Evolutionary conservation across 2,113 vertebrate genomes (phyloP).

Genomic region (Peromyscus polionotus): DNA sequence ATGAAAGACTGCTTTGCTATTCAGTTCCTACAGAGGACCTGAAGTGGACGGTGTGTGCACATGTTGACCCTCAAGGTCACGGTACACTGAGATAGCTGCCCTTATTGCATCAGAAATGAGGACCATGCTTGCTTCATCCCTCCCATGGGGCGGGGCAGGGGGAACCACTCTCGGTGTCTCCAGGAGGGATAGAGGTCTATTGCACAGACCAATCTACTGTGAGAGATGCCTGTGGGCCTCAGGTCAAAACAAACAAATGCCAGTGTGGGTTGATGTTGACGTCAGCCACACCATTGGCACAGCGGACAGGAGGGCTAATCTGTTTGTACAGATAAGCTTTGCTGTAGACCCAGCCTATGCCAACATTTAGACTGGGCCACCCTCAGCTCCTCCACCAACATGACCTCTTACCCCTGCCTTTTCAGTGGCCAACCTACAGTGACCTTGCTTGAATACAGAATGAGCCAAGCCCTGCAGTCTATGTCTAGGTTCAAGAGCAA

Average conservation of each 20-base stretch:
- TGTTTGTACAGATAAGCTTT: constrained; percentile 74
- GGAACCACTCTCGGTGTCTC: background rate
- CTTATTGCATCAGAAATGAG: constrained; percentile 33
- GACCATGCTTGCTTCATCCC: background rate
- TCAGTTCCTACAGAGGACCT: background rate
- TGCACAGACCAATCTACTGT: constrained; percentile 55
- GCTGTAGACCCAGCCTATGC: constrained; percentile 1
- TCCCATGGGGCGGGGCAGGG: fast-evolving
- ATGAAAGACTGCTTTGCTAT: background rate
- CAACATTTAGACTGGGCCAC: background rate
- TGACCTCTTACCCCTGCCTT: background rate
- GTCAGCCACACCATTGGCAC: constrained; percentile 36
- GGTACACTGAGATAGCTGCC: background rate
- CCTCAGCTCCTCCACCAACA: constrained; percentile 45
- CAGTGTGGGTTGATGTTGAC: background rate
- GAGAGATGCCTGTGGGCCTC: constrained; percentile 36
- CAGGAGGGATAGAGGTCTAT: constrained; percentile 24
- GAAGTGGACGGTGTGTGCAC: background rate
- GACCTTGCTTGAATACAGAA: background rate
- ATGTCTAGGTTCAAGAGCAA: background rate
- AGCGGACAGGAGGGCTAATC: constrained; percentile 56
- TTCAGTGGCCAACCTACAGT: background rate
- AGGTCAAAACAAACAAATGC: constrained; percentile 68
- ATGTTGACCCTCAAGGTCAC: background rate
- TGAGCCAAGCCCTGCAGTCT: fast-evolving